phyloP scores from a whole-genome alignment of 2,797 vertebrate genomes.

The Mus caroli region DNA sequence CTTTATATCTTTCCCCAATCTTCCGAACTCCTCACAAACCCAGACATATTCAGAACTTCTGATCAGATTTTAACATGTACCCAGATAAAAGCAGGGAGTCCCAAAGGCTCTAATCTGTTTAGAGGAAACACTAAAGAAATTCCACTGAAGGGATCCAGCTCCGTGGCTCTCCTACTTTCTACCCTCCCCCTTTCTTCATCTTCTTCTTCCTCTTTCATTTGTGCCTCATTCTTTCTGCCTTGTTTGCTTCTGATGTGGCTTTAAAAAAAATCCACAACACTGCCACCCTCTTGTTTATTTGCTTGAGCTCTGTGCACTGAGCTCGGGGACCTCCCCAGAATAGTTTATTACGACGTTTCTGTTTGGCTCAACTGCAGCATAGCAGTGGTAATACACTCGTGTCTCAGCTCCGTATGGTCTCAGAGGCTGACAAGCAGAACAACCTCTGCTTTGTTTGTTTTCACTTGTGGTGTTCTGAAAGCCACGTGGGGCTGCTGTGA shows the following conservation, averaged over 20 bases:
- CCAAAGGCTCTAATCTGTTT: not conserved
- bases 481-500: not conserved
- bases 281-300: slow-evolving; percentile 45
- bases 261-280: not conserved
- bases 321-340: slow-evolving; percentile 70
- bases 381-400: slow-evolving; percentile 76
- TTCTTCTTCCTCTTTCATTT: not conserved
- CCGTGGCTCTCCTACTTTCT: not conserved
- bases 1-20: not conserved
- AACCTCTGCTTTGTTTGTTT: slow-evolving; percentile 79
- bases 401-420: slow-evolving; percentile 83
- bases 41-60: not conserved
- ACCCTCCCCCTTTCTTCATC: not conserved
- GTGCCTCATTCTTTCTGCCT: not conserved
- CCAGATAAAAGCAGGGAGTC: not conserved
- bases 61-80: not conserved
- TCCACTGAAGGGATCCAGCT: not conserved
- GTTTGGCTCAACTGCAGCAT: slow-evolving; percentile 76
- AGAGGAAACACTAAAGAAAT: not conserved
- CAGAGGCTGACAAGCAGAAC: slow-evolving; percentile 77
- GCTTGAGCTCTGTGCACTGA: not conserved
- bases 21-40: not conserved
- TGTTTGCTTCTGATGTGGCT: not conserved
- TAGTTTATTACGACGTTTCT: slow-evolving; percentile 74
- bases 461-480: not conserved